Percentiles rank a stretch among this genome's conserved stretches.
phyloP scores from a whole-genome alignment of 2,797 vertebrate genomes.

The Hydrophis major region DNA sequence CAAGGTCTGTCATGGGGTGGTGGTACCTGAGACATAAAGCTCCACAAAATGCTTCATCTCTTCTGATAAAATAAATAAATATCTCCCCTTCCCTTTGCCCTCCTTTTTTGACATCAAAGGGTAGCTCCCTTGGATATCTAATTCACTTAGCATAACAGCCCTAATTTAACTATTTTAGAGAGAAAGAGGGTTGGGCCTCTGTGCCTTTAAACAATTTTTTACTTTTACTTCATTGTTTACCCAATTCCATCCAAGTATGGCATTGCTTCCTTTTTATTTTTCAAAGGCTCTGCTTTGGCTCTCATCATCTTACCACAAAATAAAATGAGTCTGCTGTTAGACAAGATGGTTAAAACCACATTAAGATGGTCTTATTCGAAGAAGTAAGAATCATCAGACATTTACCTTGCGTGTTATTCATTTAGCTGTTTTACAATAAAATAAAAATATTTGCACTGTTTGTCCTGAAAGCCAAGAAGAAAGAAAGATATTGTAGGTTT shows the following conservation, averaged over 20 bases:
- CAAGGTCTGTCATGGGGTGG: neutral
- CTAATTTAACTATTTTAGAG: neutral
- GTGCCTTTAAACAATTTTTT: neutral
- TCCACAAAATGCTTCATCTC: neutral
- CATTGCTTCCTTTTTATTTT: neutral
- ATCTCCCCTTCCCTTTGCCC: neutral
- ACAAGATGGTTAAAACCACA: neutral
- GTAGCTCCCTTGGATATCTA: neutral
- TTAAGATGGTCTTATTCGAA: neutral
- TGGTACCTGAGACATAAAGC: neutral
- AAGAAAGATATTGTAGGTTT: neutral
- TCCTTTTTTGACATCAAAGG: neutral
- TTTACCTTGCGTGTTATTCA: accelerated
- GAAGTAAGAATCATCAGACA: no score
- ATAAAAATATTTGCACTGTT: neutral
- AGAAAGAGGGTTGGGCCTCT: neutral
- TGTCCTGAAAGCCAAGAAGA: neutral
- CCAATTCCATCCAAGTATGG: neutral
- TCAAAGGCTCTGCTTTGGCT: neutral
- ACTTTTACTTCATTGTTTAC: neutral
- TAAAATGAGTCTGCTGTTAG: neutral
- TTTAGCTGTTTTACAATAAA: neutral
- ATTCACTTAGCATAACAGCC: neutral
- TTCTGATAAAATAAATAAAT: neutral
- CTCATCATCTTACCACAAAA: neutral